Evolutionary conservation across 1,140 invertebrate genomes (phyloP), one percentile per base, ranked within the genome.

Genomic region (Alviniconcha marisindica): DNA sequence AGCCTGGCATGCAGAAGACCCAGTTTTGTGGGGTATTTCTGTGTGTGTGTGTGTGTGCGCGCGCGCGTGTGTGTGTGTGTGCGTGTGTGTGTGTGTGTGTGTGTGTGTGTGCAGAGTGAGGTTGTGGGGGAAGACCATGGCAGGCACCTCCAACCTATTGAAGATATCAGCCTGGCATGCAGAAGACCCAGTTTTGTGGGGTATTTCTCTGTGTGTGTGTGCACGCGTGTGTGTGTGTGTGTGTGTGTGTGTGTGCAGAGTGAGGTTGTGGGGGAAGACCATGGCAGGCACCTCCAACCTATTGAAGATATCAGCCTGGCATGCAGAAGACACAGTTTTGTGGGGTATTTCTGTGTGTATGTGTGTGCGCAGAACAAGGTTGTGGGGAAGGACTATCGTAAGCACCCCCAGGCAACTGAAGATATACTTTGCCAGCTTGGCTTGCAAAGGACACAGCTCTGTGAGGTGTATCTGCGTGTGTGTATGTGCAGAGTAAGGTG

Each of bases 221-320:
- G n/a, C n/a, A n/a, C n/a, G n/a, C n/a, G n/a, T n/a, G n/a, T n/a
- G n/a, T n/a, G n/a, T n/a, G n/a, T n/a, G n/a, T n/a, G n/a, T n/a
- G n/a, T n/a, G n/a, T 60, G n/a, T 60, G 18, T 48, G 44, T 48
- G 5, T 60, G 56, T 60, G 56, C 15, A 60, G 56, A 28, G 69
- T 21, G 89, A 89, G 77, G 86, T 91, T 56, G 88, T 85, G 31
- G 87, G 97, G 15, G 96, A 96, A 81, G 97, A 99, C 90, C 96
- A 96, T 2, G 98, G 97, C 0, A 96, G 96, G 0, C 98, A 99
- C 94, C 93, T 99, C 33, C 93, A 98, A 48, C 7, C 44, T 38
- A 97, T 98, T 1, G 98, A 99, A 92, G 97, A 99, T 88, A 99
- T 89, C 97, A 98, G 86, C 98, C 99, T 91, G 96, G 96, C 73